Conservation (phyloP, 2,888 invertebrate species). For the Agrotis clavis region DNA sequence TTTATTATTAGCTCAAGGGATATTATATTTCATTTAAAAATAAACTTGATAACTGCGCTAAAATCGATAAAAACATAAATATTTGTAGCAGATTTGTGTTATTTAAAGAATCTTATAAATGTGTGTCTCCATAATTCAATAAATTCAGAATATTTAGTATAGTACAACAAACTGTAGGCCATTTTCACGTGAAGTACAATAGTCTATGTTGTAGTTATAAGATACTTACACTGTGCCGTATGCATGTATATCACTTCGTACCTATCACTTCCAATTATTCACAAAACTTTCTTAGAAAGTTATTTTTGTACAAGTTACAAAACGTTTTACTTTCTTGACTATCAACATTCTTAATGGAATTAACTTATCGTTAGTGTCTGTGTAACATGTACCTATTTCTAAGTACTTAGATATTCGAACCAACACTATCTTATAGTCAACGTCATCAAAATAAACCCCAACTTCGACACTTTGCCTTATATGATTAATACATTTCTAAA, state of each 20-base stretch:
- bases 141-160: conserved; percentile 57
- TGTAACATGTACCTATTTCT: conserved; percentile 58
- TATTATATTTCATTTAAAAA: conserved; percentile 56
- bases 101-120: conserved; percentile 51
- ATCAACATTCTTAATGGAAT: conserved; percentile 30
- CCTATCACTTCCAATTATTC: conserved; percentile 48
- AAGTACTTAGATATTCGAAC: conserved; percentile 64
- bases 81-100: conserved; percentile 76
- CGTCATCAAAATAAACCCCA: conserved; percentile 85
- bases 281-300: conserved; percentile 50
- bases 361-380: conserved; percentile 47
- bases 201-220: conserved; percentile 54
- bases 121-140: conserved; percentile 59
- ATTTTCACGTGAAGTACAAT: conserved; percentile 65
- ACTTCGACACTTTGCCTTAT: conserved; percentile 90
- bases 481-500: conserved; percentile 85
- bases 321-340: conserved; percentile 30
- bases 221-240: conserved; percentile 45
- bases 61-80: conserved; percentile 60
- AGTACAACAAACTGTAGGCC: conserved; percentile 55
- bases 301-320: conserved; percentile 42
- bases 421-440: conserved; percentile 70
- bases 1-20: conserved; percentile 65
- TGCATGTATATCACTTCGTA: conserved; percentile 60
- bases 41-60: conserved; percentile 60